Evolutionary conservation across 2,888 invertebrate genomes (phyloP).

Genomic region (Acleris sparsana): DNA sequence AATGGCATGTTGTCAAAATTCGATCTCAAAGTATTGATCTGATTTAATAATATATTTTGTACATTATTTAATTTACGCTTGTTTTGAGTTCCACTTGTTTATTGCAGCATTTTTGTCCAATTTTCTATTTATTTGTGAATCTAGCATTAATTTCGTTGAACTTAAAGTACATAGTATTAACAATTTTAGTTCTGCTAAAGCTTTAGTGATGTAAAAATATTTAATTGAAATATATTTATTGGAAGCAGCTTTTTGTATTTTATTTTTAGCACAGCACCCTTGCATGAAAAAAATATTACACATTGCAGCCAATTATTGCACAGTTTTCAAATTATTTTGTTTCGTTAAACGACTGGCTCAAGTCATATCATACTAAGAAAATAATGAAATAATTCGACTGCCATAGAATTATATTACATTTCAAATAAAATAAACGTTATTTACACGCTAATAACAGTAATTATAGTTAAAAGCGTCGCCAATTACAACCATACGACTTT

Average conservation of each 20-base stretch:
- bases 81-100: constrained; percentile 7
- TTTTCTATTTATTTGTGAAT: constrained; percentile 27
- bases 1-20: no score
- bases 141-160: constrained; percentile 24
- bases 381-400: no score
- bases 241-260: constrained; percentile 69
- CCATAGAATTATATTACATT: not conserved
- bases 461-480: no score
- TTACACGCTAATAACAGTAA: no score
- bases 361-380: no score
- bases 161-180: constrained; percentile 33
- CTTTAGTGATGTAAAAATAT: constrained; percentile 54
- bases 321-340: not conserved
- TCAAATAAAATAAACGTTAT: not conserved
- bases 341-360: not conserved
- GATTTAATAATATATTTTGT: not conserved
- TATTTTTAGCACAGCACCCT: constrained; percentile 55
- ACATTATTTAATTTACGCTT: constrained; percentile 14
- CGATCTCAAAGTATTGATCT: not conserved
- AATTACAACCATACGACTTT: no score
- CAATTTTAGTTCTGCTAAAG: constrained; percentile 47
- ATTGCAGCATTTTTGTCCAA: constrained; percentile 8
- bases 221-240: constrained; percentile 69
- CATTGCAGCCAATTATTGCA: constrained; percentile 21
- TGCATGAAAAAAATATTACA: constrained; percentile 42